phyloP scores from a whole-genome alignment of 2,797 vertebrate species.

The Neostethus bicornis region DNA sequence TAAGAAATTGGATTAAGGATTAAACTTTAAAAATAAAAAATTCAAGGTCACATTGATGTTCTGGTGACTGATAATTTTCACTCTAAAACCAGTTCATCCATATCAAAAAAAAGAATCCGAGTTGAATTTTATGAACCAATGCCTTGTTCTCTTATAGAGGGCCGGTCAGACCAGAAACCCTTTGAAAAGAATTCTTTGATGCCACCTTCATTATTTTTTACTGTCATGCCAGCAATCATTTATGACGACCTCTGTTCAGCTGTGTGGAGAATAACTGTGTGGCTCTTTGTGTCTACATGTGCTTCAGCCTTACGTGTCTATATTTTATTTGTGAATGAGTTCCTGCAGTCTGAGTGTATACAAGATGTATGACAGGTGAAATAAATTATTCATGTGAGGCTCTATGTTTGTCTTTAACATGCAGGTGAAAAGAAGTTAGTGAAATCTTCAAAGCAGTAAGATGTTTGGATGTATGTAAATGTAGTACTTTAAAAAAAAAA shows the following conservation, averaged over 20 bases:
- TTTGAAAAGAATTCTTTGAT: slow-evolving; percentile 45
- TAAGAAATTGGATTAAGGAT: too few relatives aligned
- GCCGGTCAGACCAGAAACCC: slow-evolving; percentile 16
- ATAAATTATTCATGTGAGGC: slow-evolving; percentile 35
- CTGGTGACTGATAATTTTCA: too few relatives aligned
- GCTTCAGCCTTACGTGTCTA: not conserved
- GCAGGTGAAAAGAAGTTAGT: not conserved
- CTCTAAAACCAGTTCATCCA: too few relatives aligned
- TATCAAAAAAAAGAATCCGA: too few relatives aligned
- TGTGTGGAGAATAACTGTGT: slow-evolving; percentile 18
- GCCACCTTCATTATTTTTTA: not conserved
- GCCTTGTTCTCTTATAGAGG: slow-evolving; percentile 14
- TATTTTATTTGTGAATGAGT: not conserved
- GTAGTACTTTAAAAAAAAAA: not conserved
- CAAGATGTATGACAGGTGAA: slow-evolving; percentile 6
- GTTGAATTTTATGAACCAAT: too few relatives aligned
- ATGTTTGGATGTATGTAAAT: not conserved
- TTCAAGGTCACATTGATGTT: too few relatives aligned
- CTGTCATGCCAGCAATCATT: slow-evolving; percentile 36
- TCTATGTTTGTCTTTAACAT: not conserved
- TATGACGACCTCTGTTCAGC: slow-evolving; percentile 23
- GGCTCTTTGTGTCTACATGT: not conserved
- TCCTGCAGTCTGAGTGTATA: not conserved
- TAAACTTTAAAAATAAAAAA: too few relatives aligned
- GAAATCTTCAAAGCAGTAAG: slow-evolving; percentile 5